Conservation (phyloP, 2,888 invertebrate genomes). For the Nephrotoma appendiculata region DNA sequence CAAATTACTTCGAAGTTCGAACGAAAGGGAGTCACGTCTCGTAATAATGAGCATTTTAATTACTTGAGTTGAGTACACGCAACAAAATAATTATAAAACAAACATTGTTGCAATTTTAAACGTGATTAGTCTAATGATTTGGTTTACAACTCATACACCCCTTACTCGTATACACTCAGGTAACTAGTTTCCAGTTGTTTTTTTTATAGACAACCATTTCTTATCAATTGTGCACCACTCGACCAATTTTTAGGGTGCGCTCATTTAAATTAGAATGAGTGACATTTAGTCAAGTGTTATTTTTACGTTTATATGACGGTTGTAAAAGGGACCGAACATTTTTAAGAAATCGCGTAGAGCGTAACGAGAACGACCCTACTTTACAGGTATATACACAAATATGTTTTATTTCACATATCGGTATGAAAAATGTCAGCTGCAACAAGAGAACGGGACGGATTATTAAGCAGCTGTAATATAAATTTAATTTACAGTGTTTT, state of each 20-base stretch:
- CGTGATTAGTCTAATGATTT: not conserved
- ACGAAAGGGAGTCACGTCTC: not conserved
- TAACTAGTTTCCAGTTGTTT: not conserved
- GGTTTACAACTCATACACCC: not conserved
- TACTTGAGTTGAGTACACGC: not conserved
- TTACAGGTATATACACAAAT: not conserved
- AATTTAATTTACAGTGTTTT: not conserved
- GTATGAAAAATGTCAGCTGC: not conserved
- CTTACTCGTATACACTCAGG: not conserved
- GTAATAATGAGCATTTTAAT: not conserved
- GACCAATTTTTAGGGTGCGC: not conserved
- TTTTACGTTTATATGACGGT: not conserved
- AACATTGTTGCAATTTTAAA: not conserved
- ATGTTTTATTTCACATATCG: not conserved
- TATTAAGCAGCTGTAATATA: not conserved
- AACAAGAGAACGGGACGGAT: not conserved
- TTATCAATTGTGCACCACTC: not conserved
- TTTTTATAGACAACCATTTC: not conserved
- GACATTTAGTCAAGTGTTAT: not conserved
- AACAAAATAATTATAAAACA: not conserved
- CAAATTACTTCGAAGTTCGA: not conserved
- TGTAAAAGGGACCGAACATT: not conserved
- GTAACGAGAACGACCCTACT: not conserved
- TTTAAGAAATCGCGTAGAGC: not conserved
- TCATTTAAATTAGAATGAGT: not conserved